Conservation (phyloP, 2,888 invertebrate genomes). For the Malacosoma neustria region DNA sequence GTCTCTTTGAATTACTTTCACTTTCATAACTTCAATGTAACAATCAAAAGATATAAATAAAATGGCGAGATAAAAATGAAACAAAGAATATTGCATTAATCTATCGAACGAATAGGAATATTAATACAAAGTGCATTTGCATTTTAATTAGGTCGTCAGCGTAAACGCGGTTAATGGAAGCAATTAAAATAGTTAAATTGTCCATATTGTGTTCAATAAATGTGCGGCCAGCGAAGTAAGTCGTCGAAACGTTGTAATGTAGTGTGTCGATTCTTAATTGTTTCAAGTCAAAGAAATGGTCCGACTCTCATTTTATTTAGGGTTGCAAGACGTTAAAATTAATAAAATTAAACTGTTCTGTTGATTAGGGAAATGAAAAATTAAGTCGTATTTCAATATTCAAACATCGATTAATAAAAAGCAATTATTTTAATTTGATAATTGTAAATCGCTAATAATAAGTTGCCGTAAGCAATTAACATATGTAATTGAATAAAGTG, state of each 20-base stretch:
- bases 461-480: neutral
- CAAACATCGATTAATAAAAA: no score
- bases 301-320: neutral
- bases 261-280: neutral
- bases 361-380: no score
- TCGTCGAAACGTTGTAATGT: neutral
- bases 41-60: no score
- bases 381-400: no score
- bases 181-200: conserved; percentile 49
- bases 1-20: no score
- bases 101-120: conserved; percentile 17
- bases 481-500: neutral
- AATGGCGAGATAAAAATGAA: no score
- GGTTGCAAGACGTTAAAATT: neutral
- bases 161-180: conserved; percentile 45
- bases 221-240: conserved; percentile 26
- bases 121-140: conserved; percentile 45
- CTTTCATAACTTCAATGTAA: no score
- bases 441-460: neutral
- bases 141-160: conserved; percentile 48
- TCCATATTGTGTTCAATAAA: conserved; percentile 43
- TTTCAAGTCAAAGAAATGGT: neutral
- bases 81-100: conserved; percentile 7
- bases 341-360: no score
- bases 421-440: no score